phyloP scores from a whole-genome alignment of 2,888 invertebrate species.

The Orchestes rusci region DNA sequence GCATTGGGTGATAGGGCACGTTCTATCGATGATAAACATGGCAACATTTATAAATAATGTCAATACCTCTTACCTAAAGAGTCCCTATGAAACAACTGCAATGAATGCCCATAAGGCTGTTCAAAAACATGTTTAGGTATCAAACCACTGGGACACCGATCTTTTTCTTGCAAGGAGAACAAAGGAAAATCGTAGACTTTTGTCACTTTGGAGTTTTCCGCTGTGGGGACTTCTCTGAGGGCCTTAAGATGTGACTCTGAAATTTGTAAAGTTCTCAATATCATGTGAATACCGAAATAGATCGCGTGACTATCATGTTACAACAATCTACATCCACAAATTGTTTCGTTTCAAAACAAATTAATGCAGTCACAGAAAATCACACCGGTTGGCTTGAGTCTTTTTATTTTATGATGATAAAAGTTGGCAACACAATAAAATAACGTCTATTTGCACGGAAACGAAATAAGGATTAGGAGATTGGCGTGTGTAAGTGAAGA shows the following conservation, averaged over 20 bases:
- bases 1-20: conserved; percentile 16
- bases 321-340: conserved; percentile 10
- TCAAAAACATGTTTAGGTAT: conserved; percentile 14
- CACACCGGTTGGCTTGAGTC: too few relatives aligned
- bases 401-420: conserved; percentile 12
- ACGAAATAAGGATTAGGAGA: conserved; percentile 4
- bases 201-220: conserved; percentile 4
- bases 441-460: conserved; percentile 17
- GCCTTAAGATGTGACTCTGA: conserved; percentile 14
- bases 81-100: conserved; percentile 14
- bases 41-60: not conserved
- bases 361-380: conserved; percentile 29
- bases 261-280: conserved; percentile 3
- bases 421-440: conserved; percentile 12
- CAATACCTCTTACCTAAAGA: conserved; percentile 11
- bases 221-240: conserved; percentile 10
- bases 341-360: conserved; percentile 26
- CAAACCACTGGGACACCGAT: conserved; percentile 6
- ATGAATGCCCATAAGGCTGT: conserved; percentile 15
- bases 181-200: conserved; percentile 7
- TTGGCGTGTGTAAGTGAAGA: too few relatives aligned
- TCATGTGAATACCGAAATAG: not conserved
- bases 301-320: conserved; percentile 14
- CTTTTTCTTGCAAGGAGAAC: conserved; percentile 7
- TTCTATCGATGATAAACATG: not conserved